A percentile compares a stretch with the other conserved stretches of the same genome.
These are phyloP conservation scores for Panopea generosa DNA, from an alignment of 2,888 invertebrate species.

Conservation along the genomic window DNA sequence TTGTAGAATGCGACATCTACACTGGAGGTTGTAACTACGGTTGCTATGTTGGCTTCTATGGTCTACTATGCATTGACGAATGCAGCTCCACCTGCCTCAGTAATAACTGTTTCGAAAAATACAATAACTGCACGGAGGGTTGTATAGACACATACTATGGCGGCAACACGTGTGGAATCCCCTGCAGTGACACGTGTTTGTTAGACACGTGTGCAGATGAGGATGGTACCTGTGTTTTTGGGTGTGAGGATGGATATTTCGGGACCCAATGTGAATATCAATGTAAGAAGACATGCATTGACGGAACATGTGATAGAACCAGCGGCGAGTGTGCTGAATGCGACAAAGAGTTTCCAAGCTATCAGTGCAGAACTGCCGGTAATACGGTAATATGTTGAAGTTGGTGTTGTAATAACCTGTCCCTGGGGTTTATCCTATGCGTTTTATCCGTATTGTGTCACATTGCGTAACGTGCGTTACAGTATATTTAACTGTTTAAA, in stretches of 20 bases:
- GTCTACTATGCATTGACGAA: conserved; percentile 17
- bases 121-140: conserved; percentile 43
- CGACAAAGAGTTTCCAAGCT: conserved; percentile 1
- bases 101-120: conserved; percentile 25
- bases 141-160: conserved; percentile 43
- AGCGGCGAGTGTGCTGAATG: conserved; percentile 48
- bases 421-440: background rate
- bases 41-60: conserved; percentile 41
- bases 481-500: too few species aligned
- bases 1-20: conserved; percentile 24
- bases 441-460: too few species aligned
- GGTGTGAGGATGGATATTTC: conserved; percentile 38
- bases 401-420: conserved; percentile 10
- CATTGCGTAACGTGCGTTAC: too few species aligned
- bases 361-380: conserved; percentile 49
- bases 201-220: conserved; percentile 26
- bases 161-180: conserved; percentile 23
- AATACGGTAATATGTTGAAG: conserved; percentile 13
- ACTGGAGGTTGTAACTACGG: conserved; percentile 38
- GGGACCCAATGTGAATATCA: conserved; percentile 34
- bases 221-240: conserved; percentile 16
- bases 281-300: conserved; percentile 42
- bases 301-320: conserved; percentile 37
- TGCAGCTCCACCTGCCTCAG: conserved; percentile 41
- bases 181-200: conserved; percentile 38